These are phyloP conservation scores for Kryphioiulus occultus DNA, from an alignment of 2,888 invertebrate species.

Conservation along the genomic window DNA sequence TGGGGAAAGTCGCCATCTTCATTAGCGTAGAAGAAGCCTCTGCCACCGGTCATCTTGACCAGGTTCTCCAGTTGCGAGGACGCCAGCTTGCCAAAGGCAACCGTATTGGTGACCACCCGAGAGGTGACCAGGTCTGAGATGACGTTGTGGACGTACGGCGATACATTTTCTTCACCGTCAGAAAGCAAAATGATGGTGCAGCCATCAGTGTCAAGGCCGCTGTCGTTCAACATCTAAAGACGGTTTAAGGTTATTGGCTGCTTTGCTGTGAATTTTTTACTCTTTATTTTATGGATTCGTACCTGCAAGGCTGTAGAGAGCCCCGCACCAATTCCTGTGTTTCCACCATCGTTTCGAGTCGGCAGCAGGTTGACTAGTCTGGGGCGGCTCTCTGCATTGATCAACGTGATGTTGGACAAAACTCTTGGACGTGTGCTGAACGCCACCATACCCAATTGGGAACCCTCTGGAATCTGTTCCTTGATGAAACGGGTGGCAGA, in stretches of 20 bases:
- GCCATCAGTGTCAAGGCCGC: slow-evolving; percentile 49
- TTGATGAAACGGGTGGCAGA: slow-evolving; percentile 57
- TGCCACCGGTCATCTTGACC: slow-evolving; percentile 55
- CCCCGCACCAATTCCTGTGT: slow-evolving; percentile 52
- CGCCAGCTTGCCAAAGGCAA: slow-evolving; percentile 54
- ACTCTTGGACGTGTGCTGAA: slow-evolving; percentile 54
- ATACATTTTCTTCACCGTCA: slow-evolving; percentile 54
- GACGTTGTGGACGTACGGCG: slow-evolving; percentile 55
- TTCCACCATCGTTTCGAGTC: slow-evolving; percentile 55
- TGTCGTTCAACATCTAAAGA: slow-evolving; percentile 49
- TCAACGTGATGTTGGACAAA: slow-evolving; percentile 50
- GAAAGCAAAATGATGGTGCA: slow-evolving; percentile 51
- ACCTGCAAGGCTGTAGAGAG: slow-evolving; percentile 51
- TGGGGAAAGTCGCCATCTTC: slow-evolving; percentile 52
- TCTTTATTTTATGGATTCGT: background rate
- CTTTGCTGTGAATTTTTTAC: background rate
- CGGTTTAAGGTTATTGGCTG: background rate
- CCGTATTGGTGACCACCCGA: slow-evolving; percentile 55
- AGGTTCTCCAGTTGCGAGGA: slow-evolving; percentile 52
- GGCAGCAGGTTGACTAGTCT: slow-evolving; percentile 55
- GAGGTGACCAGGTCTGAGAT: slow-evolving; percentile 55
- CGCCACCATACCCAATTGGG: slow-evolving; percentile 57
- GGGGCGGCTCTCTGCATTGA: slow-evolving; percentile 47
- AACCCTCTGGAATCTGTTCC: slow-evolving; percentile 56
- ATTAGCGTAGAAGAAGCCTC: slow-evolving; percentile 53